These are phyloP conservation scores for Sinonovacula constricta DNA, from an alignment of 1,140 invertebrate species.

Conservation along the genomic window DNA sequence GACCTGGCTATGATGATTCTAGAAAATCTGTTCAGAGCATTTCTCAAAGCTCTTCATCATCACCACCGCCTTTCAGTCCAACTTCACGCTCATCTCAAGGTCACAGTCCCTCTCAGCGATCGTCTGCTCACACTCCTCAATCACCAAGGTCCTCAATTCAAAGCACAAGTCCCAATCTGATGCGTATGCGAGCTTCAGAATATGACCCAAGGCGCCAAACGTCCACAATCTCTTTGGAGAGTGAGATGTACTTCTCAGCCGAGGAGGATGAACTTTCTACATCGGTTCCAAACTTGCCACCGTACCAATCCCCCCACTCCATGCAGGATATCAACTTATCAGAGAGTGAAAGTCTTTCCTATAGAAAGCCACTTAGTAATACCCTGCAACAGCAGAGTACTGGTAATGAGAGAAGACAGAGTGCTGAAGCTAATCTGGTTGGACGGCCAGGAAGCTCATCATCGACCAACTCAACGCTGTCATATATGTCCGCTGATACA, in stretches of 20 bases:
- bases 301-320: background rate
- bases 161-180: conserved; percentile 25
- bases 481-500: conserved; percentile 94
- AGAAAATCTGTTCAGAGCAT: conserved; percentile 10
- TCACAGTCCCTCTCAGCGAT: conserved; percentile 51
- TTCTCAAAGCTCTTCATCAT: conserved; percentile 51
- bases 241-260: conserved; percentile 70
- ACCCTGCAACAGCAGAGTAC: conserved; percentile 13
- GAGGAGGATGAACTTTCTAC: conserved; percentile 61
- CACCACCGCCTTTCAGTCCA: conserved; percentile 43
- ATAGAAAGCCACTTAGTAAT: conserved; percentile 4
- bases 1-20: background rate
- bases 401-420: conserved; percentile 39
- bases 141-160: conserved; percentile 52
- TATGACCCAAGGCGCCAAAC: conserved; percentile 22
- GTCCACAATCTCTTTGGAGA: conserved; percentile 66
- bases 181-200: background rate
- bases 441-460: too few relatives aligned
- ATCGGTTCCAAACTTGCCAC: conserved; percentile 42
- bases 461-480: conserved; percentile 79
- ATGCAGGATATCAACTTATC: conserved; percentile 17
- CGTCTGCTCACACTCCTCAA: conserved; percentile 56
- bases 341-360: conserved; percentile 25
- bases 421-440: too few relatives aligned
- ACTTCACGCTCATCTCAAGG: conserved; percentile 21